Conservation (phyloP, 1,140 invertebrate genomes). For the Pseudomyrmex pallidus region DNA sequence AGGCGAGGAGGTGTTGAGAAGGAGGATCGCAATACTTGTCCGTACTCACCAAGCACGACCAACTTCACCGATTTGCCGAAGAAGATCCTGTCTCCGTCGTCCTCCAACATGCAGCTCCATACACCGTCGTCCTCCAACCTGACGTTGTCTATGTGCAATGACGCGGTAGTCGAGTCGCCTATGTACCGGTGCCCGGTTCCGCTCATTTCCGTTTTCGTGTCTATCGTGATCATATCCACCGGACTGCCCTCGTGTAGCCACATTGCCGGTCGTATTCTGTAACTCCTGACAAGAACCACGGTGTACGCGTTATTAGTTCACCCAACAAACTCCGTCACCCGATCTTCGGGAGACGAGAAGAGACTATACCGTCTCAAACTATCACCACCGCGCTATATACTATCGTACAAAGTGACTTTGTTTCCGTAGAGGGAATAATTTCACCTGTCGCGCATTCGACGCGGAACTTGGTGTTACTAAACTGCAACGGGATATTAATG, state of each 20-base stretch:
- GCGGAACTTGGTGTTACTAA: background rate
- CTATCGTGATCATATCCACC: slow-evolving; percentile 85
- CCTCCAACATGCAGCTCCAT: slow-evolving; percentile 89
- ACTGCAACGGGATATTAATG: slow-evolving; percentile 30
- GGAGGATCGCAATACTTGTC: background rate
- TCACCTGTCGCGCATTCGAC: background rate
- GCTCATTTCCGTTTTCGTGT: slow-evolving; percentile 83
- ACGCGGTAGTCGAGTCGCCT: slow-evolving; percentile 86
- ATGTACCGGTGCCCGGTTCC: slow-evolving; percentile 85
- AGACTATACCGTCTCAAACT: background rate
- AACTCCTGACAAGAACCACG: slow-evolving; percentile 71
- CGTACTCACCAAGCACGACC: slow-evolving; percentile 88
- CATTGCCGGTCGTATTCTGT: slow-evolving; percentile 82
- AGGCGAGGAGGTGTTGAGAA: background rate
- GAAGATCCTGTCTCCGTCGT: slow-evolving; percentile 86
- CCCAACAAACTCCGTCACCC: slow-evolving; percentile 35
- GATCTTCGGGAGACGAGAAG: slow-evolving; percentile 25
- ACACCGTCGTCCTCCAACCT: slow-evolving; percentile 89
- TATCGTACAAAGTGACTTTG: slow-evolving; percentile 25
- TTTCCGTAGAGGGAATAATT: slow-evolving; percentile 12
- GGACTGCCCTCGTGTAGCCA: slow-evolving; percentile 84
- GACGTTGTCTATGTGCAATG: slow-evolving; percentile 89
- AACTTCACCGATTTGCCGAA: slow-evolving; percentile 88
- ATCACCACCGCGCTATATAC: slow-evolving; percentile 15
- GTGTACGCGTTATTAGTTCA: slow-evolving; percentile 45